A percentile compares a stretch with the other conserved stretches of the same genome.
Conservation (phyloP, 2,888 invertebrate genomes). For the Andrena minutula region DNA sequence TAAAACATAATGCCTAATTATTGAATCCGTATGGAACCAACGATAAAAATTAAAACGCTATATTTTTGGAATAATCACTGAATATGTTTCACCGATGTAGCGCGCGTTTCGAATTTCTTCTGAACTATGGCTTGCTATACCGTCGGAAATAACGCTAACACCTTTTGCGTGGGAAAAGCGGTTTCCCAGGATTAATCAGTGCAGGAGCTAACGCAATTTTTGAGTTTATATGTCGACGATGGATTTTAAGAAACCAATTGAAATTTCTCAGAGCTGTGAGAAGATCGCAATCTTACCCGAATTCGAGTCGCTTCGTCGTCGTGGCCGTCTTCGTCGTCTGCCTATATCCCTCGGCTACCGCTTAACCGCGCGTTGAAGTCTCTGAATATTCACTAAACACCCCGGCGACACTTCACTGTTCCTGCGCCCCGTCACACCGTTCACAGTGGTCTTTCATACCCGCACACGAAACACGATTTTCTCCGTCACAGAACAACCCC, state of each 20-base stretch:
- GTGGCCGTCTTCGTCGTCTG: constrained; percentile 63
- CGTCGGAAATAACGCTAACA: too few species aligned
- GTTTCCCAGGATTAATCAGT: too few species aligned
- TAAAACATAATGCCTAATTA: not conserved
- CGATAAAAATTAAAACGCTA: too few species aligned
- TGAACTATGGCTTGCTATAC: too few species aligned
- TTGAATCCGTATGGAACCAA: too few species aligned
- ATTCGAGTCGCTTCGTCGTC: constrained; percentile 66
- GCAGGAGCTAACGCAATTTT: too few species aligned
- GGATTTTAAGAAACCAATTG: not conserved
- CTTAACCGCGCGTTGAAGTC: constrained; percentile 77
- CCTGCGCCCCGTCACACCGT: constrained; percentile 65
- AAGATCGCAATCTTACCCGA: constrained; percentile 70
- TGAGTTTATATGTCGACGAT: too few species aligned
- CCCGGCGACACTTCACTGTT: constrained; percentile 74
- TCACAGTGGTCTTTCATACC: constrained; percentile 66
- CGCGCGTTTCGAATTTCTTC: too few species aligned
- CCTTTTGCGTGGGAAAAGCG: too few species aligned
- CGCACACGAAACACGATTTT: constrained; percentile 60
- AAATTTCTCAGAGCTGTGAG: not conserved
- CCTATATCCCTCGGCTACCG: constrained; percentile 73
- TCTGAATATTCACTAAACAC: constrained; percentile 79
- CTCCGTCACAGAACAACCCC: constrained; percentile 52
- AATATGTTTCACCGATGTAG: too few species aligned
- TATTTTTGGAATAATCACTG: too few species aligned